A percentile compares a stretch with the other conserved stretches of the same genome.
Evolutionary conservation across 2,888 invertebrate genomes (phyloP).

Genomic region (Pinctada fucata): DNA sequence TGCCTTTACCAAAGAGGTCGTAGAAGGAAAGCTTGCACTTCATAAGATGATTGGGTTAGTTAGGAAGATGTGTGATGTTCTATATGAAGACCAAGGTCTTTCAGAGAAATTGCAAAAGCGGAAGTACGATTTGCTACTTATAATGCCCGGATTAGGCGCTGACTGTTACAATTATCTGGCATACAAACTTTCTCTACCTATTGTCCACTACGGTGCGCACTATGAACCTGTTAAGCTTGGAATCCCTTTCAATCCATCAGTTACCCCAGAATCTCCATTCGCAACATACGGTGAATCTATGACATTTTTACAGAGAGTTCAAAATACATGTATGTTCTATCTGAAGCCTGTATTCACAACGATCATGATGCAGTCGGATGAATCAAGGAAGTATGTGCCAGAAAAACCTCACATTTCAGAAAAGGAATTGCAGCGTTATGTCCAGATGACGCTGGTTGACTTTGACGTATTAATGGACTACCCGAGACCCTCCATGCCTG

Average conservation of each 20-base stretch:
- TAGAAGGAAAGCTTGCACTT: no score
- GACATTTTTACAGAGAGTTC: constrained; percentile 8
- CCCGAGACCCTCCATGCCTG: constrained; percentile 37
- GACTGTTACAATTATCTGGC: constrained; percentile 6
- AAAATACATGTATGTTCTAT: not conserved
- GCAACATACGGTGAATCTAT: not conserved
- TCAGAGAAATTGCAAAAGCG: not conserved
- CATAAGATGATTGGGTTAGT: no score
- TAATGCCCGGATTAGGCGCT: not conserved
- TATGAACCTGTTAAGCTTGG: not conserved
- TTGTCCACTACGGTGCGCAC: constrained; percentile 1
- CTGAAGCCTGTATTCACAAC: not conserved
- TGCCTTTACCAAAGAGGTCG: no score
- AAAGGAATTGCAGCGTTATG: constrained; percentile 21
- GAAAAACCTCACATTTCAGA: constrained; percentile 25
- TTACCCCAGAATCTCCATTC: not conserved
- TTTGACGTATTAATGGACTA: constrained; percentile 40
- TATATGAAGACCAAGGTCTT: no score
- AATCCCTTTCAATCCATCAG: not conserved
- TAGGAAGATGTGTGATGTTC: no score
- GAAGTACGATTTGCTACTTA: constrained; percentile 7
- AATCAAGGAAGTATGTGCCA: constrained; percentile 31
- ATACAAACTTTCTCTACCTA: constrained; percentile 21
- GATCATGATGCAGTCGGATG: not conserved
- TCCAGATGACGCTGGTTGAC: constrained; percentile 38